Conservation (phyloP, 2,888 invertebrate genomes). For the Podabrus alpinus region DNA sequence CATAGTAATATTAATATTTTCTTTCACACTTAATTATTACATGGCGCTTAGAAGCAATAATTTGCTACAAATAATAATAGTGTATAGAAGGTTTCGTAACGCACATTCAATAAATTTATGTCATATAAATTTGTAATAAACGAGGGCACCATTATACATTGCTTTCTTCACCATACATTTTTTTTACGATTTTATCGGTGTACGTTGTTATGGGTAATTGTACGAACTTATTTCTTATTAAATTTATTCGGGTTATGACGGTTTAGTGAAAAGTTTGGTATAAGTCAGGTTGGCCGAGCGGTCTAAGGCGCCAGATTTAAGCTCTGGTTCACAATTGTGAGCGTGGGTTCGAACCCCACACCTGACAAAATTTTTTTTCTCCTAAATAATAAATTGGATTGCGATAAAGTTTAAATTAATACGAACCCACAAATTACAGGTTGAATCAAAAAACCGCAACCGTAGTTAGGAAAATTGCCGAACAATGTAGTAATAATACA, state of each 20-base stretch:
- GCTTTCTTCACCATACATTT: background rate
- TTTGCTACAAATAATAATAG: conserved; percentile 29
- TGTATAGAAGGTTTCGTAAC: conserved; percentile 15
- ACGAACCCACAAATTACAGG: no score
- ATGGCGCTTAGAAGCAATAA: conserved; percentile 27
- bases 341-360: conserved; percentile 74
- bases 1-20: conserved; percentile 14
- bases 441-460: no score
- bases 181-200: background rate
- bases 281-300: conserved; percentile 71
- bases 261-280: conserved; percentile 42
- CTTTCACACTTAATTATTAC: conserved; percentile 25
- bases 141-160: background rate
- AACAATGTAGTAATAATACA: no score
- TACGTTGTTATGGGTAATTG: background rate
- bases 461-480: no score
- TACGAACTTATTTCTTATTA: no score
- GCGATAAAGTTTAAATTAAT: no score
- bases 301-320: conserved; percentile 73
- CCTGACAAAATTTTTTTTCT: conserved; percentile 58
- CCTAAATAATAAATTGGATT: no score
- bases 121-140: background rate
- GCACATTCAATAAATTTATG: conserved; percentile 9
- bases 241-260: no score
- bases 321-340: conserved; percentile 64